Evolutionary conservation across 1,140 invertebrate species (phyloP).

Genomic region (Zophobas atratus): DNA sequence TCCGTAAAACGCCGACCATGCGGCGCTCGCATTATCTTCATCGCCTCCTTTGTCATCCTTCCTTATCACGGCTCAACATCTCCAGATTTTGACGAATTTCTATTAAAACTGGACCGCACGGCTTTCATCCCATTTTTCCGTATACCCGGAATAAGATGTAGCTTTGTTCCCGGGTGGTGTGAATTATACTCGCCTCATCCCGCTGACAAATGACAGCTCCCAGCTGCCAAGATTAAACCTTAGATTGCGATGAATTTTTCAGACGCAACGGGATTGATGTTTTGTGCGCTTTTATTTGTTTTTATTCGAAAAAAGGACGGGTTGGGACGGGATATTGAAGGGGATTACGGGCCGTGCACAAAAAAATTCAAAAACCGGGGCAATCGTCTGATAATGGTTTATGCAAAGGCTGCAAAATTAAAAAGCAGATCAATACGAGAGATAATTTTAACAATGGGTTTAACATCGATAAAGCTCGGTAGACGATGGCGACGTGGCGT

Average conservation of each 20-base stretch:
- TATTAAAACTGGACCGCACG: conserved; percentile 53
- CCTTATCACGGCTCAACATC: conserved; percentile 47
- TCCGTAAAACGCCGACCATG: conserved; percentile 6
- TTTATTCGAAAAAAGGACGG: background rate
- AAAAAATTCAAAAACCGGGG: conserved; percentile 27
- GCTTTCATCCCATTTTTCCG: conserved; percentile 34
- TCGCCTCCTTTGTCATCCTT: conserved; percentile 50
- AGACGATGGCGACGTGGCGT: background rate
- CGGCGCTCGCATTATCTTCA: conserved; percentile 51
- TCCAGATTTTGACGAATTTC: conserved; percentile 55
- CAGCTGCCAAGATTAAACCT: conserved; percentile 51
- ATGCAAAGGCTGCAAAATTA: conserved; percentile 36
- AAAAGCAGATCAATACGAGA: conserved; percentile 29
- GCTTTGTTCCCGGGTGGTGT: conserved; percentile 49
- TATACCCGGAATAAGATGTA: conserved; percentile 28
- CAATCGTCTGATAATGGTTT: conserved; percentile 9
- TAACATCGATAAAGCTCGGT: conserved; percentile 18
- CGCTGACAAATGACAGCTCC: conserved; percentile 52
- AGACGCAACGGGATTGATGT: conserved; percentile 39
- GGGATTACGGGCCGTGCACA: background rate
- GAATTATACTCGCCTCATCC: conserved; percentile 50
- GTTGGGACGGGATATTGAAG: background rate
- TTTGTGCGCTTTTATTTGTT: conserved; percentile 29
- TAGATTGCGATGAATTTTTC: conserved; percentile 54
- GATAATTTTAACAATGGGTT: conserved; percentile 35